phyloP scores from a whole-genome alignment of 2,888 invertebrate species.

The Leptogaster cylindrica region DNA sequence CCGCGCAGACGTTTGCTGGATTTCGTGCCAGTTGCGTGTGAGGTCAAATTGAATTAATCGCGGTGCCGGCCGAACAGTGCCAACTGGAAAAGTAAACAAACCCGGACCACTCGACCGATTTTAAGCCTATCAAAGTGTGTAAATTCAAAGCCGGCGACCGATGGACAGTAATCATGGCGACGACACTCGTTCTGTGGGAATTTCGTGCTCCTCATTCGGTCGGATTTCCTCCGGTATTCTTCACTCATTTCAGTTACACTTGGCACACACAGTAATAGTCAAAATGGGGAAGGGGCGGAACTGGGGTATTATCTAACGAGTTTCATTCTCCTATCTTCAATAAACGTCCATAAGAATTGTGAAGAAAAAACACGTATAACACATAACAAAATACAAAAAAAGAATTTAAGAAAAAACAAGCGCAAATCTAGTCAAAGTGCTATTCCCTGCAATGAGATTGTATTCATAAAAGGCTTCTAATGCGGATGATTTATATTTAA shows the following conservation, averaged over 20 bases:
- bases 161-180: slow-evolving; percentile 10
- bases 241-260: no score
- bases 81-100: slow-evolving; percentile 5
- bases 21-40: slow-evolving; percentile 10
- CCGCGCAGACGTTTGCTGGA: slow-evolving; percentile 11
- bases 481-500: slow-evolving; percentile 27
- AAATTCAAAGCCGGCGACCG: slow-evolving; percentile 27
- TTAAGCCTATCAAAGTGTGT: slow-evolving; percentile 37
- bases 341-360: no score
- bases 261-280: no score
- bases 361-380: no score
- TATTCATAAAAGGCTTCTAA: slow-evolving; percentile 26
- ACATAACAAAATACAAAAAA: no score
- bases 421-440: slow-evolving; percentile 18
- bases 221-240: neutral
- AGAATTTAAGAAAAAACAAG: neutral
- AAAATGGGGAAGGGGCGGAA: no score
- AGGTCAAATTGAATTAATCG: slow-evolving; percentile 23
- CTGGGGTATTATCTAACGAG: no score
- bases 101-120: slow-evolving; percentile 11
- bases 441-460: neutral
- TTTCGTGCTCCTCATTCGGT: neutral
- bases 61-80: slow-evolving; percentile 1
- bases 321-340: neutral
- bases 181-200: neutral